Evolutionary conservation across 2,797 vertebrate species (phyloP).

Genomic region (Arctocebus calabarensis): DNA sequence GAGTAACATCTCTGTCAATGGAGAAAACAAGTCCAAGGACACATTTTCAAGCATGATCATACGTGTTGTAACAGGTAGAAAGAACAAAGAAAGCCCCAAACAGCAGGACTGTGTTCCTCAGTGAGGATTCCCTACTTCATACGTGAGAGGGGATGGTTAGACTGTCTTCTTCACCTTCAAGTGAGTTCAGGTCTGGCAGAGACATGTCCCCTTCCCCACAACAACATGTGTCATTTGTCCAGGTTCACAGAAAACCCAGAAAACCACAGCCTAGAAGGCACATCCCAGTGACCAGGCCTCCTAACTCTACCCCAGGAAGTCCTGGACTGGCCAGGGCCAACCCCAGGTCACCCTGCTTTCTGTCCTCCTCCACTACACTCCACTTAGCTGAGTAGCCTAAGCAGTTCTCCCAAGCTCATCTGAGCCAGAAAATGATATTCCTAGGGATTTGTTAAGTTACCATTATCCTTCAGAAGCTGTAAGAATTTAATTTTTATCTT

Average conservation of each 20-base stretch:
- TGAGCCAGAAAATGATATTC: neutral
- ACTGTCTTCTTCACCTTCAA: neutral
- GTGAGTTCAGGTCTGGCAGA: neutral
- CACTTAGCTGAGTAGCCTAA: neutral
- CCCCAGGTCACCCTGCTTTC: accelerated
- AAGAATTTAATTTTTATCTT: neutral
- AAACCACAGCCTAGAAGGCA: neutral
- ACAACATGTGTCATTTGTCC: neutral
- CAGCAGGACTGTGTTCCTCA: neutral
- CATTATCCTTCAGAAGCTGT: neutral
- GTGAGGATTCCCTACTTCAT: neutral
- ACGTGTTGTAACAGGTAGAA: neutral
- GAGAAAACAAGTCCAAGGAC: neutral
- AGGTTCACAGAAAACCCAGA: neutral
- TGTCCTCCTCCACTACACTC: neutral
- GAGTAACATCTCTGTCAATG: neutral
- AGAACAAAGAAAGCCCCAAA: neutral
- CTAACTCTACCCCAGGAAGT: neutral
- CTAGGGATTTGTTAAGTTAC: neutral
- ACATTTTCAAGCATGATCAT: accelerated
- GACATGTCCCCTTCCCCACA: neutral
- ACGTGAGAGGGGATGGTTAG: neutral
- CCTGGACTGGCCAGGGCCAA: neutral
- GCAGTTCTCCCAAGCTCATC: neutral
- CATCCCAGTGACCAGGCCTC: too few species aligned